Percentiles rank a stretch among this genome's conserved stretches.
Evolutionary conservation across 2,797 vertebrate genomes (phyloP).

Genomic region (Alfaro cultratus): DNA sequence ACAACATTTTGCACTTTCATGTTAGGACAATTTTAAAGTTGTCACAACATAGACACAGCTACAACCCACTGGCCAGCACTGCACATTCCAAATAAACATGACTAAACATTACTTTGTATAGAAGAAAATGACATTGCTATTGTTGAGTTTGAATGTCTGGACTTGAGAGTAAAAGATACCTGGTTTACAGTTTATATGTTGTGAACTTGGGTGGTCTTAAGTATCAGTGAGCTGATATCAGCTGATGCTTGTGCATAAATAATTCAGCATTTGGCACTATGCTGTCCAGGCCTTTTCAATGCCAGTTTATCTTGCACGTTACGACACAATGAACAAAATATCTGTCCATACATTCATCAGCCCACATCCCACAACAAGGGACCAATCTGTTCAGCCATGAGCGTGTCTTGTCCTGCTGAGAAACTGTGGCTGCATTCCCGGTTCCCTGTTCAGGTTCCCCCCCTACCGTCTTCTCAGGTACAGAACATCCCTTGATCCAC

Average conservation of each 20-base stretch:
- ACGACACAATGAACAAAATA: constrained; percentile 8
- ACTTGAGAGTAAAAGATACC: not conserved
- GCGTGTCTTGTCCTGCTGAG: constrained; percentile 35
- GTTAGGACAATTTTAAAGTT: not conserved
- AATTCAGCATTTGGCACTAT: constrained; percentile 31
- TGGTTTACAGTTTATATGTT: not conserved
- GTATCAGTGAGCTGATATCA: constrained; percentile 39
- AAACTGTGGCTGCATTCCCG: constrained; percentile 48
- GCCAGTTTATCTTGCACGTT: constrained; percentile 8
- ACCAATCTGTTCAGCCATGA: constrained; percentile 36
- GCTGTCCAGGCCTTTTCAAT: constrained; percentile 11
- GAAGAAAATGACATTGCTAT: not conserved
- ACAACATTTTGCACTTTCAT: not conserved
- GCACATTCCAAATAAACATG: not conserved
- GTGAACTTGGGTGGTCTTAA: constrained; percentile 6
- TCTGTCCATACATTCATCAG: constrained; percentile 16
- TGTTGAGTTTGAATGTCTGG: not conserved
- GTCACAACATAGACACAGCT: not conserved
- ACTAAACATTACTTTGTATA: not conserved
- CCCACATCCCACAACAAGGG: constrained; percentile 8
- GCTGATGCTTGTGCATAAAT: constrained; percentile 27
- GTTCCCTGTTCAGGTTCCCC: constrained; percentile 22
- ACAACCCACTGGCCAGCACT: not conserved
- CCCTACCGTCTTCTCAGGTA: constrained; percentile 43
- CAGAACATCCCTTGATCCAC: constrained; percentile 52